phyloP scores from a whole-genome alignment of 2,797 vertebrate species.

The Cynopterus sphinx region DNA sequence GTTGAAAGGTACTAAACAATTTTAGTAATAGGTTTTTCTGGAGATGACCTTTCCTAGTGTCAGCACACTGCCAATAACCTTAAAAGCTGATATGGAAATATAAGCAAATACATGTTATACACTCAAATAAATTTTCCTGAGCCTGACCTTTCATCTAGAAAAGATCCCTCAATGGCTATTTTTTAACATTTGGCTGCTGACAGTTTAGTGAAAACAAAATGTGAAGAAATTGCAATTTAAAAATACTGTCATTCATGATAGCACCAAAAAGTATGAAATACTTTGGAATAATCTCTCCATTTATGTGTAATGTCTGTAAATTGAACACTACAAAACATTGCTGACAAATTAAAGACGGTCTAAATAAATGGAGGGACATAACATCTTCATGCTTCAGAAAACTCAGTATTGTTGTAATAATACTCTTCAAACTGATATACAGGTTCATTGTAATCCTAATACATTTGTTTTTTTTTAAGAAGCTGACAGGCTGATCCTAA shows the following conservation, averaged over 20 bases:
- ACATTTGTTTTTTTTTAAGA: background rate
- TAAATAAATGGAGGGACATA: background rate
- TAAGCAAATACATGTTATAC: background rate
- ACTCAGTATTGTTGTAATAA: background rate
- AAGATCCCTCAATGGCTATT: background rate
- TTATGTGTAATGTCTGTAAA: background rate
- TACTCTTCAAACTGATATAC: background rate
- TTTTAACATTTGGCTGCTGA: background rate
- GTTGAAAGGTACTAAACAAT: background rate
- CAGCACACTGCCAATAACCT: background rate
- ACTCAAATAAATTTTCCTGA: background rate
- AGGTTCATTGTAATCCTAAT: background rate
- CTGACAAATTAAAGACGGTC: background rate
- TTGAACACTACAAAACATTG: background rate
- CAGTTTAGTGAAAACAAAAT: background rate
- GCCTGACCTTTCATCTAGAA: background rate
- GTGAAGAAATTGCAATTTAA: background rate
- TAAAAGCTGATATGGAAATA: slow-evolving; percentile 3
- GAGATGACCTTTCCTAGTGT: background rate
- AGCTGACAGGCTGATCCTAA: background rate
- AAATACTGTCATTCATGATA: background rate
- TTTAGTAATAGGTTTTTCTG: background rate
- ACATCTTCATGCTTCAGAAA: background rate
- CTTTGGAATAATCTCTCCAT: background rate
- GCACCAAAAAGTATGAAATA: background rate